Conservation (phyloP, 2,797 vertebrate genomes). For the Stomatorhinus walkeri region DNA sequence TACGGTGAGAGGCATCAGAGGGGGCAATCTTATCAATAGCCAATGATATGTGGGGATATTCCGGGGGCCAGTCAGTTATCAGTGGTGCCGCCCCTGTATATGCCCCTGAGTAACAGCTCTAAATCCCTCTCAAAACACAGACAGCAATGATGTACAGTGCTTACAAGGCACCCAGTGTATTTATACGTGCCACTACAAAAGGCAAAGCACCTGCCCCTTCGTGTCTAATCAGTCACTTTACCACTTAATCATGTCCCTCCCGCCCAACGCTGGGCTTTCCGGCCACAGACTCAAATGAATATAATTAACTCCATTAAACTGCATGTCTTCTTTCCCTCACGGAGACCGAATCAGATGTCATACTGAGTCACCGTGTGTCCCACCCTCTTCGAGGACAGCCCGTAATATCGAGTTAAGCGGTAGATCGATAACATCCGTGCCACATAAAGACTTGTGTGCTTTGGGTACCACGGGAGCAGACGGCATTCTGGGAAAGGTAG, state of each 20-base stretch:
- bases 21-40: neutral
- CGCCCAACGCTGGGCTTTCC: neutral
- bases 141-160: neutral
- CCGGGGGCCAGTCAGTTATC: neutral
- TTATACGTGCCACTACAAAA: neutral
- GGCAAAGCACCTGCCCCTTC: neutral
- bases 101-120: neutral
- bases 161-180: neutral
- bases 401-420: neutral
- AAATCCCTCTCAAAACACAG: neutral
- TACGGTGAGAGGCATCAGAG: neutral
- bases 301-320: constrained; percentile 8
- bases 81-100: neutral
- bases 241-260: neutral
- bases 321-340: neutral
- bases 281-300: neutral
- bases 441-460: neutral
- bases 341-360: neutral
- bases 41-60: neutral
- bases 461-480: neutral
- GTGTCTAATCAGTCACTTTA: neutral
- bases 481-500: neutral
- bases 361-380: neutral
- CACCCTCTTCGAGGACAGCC: neutral
- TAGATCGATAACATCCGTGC: neutral